A percentile compares a stretch with the other conserved stretches of the same genome.
phyloP scores from a whole-genome alignment of 2,797 vertebrate species.

The Gobionotothen gibberifrons region DNA sequence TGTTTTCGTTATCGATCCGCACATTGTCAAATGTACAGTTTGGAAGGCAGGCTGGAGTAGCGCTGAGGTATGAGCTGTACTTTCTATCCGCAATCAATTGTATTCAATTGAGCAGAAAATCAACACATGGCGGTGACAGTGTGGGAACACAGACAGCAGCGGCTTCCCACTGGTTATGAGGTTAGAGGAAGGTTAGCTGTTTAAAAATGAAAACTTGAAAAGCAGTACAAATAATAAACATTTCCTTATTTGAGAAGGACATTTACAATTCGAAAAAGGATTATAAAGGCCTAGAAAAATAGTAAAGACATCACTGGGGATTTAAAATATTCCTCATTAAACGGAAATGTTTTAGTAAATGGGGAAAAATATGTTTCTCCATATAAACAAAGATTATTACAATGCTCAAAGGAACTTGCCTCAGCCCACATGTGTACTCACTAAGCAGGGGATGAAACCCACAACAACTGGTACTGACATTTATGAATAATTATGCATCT shows the following conservation, averaged over 20 bases:
- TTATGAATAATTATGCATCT: constrained; percentile 60
- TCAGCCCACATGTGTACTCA: constrained; percentile 63
- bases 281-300: constrained; percentile 21
- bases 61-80: constrained; percentile 43
- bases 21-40: constrained; percentile 51
- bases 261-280: constrained; percentile 44
- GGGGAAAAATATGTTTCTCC: background rate
- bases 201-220: background rate
- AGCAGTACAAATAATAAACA: background rate
- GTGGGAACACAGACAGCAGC: constrained; percentile 39
- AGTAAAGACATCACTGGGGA: background rate
- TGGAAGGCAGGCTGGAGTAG: constrained; percentile 56
- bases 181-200: background rate
- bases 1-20: constrained; percentile 56
- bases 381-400: constrained; percentile 35
- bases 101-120: constrained; percentile 69
- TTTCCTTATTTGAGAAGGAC: constrained; percentile 1
- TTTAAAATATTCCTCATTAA: constrained; percentile 11
- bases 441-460: constrained; percentile 56
- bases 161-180: constrained; percentile 25
- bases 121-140: constrained; percentile 58
- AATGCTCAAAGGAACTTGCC: constrained; percentile 44
- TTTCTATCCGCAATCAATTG: constrained; percentile 67
- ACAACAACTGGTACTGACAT: constrained; percentile 57
- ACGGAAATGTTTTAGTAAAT: constrained; percentile 17